phyloP scores from a whole-genome alignment of 2,797 vertebrate genomes.

The Xiphophorus birchmanni region DNA sequence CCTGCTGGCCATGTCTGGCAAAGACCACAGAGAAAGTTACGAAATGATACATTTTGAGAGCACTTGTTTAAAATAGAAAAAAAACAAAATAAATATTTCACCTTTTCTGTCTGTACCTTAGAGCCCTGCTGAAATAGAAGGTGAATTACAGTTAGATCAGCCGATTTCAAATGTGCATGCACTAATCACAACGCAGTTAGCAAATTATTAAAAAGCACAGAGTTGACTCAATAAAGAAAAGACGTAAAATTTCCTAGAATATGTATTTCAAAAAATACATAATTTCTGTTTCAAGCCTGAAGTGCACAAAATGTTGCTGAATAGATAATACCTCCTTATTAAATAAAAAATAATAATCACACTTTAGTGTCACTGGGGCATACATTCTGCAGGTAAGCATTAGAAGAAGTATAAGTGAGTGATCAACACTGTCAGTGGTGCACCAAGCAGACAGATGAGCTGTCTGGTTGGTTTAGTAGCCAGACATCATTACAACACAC shows the following conservation, averaged over 20 bases:
- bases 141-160: constrained; percentile 6
- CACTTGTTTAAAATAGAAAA: neutral
- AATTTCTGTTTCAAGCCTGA: neutral
- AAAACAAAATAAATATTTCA: constrained; percentile 30
- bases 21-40: neutral
- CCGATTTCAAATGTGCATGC: neutral
- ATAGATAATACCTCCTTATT: neutral
- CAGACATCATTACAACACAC: constrained; percentile 39
- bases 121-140: constrained; percentile 58
- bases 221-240: neutral
- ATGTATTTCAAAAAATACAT: neutral
- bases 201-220: neutral
- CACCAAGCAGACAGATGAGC: constrained; percentile 9
- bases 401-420: neutral
- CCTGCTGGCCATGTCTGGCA: constrained; percentile 64
- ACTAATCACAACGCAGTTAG: neutral
- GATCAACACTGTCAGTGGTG: constrained; percentile 3
- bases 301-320: neutral
- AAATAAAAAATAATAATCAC: neutral
- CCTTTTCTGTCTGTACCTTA: constrained; percentile 64
- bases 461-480: constrained; percentile 37
- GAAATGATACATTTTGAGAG: neutral
- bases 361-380: neutral
- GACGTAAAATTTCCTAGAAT: neutral
- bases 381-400: neutral